Evolutionary conservation across 2,113 vertebrate species (phyloP).

Genomic region (Menura novaehollandiae): DNA sequence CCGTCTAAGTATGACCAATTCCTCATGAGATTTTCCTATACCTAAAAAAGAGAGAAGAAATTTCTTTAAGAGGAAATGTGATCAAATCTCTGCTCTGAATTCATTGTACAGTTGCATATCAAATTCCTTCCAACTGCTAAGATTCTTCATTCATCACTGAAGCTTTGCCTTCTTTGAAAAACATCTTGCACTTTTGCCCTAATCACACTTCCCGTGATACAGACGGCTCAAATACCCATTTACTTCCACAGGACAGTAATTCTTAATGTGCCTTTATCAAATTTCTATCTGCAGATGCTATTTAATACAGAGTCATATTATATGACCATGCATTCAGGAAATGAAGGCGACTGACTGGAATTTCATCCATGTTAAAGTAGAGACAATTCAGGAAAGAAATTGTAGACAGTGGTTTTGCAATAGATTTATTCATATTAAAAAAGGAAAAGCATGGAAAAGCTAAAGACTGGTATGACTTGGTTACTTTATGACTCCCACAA

Average conservation of each 20-base stretch:
- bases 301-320: neutral
- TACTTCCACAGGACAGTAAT: neutral
- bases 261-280: neutral
- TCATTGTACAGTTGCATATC: neutral
- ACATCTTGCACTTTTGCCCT: neutral
- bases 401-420: neutral
- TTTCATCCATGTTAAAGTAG: conserved; percentile 28
- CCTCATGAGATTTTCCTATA: neutral
- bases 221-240: neutral
- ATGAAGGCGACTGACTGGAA: conserved; percentile 3
- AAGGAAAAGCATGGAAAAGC: neutral
- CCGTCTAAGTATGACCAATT: neutral
- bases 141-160: neutral
- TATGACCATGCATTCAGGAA: conserved; percentile 32
- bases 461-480: neutral
- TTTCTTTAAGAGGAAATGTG: neutral
- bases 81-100: neutral
- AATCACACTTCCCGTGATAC: neutral
- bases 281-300: neutral
- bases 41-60: neutral
- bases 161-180: neutral
- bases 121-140: neutral
- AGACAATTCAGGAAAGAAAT: neutral
- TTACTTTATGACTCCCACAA: neutral
- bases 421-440: conserved; percentile 20